phyloP scores from a whole-genome alignment of 2,113 vertebrate species.

The Corythaeola cristata region DNA sequence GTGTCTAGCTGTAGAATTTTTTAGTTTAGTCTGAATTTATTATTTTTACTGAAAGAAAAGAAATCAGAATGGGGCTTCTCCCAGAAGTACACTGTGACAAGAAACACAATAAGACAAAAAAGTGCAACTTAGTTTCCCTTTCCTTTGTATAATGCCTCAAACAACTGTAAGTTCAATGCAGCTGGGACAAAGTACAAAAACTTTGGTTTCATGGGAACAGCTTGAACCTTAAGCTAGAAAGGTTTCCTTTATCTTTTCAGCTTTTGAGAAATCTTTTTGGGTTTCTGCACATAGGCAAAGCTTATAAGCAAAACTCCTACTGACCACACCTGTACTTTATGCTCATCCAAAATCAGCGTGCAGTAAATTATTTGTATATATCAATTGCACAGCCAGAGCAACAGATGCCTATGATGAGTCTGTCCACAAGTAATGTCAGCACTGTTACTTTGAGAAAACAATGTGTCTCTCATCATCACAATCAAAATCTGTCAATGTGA shows the following conservation, averaged over 20 bases:
- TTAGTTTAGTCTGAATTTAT: neutral
- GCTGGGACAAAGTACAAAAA: neutral
- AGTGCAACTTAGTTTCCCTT: neutral
- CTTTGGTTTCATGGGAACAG: neutral
- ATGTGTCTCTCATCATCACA: neutral
- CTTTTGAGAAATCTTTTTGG: neutral
- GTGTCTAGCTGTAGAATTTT: neutral
- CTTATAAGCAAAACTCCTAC: neutral
- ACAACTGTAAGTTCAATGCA: neutral
- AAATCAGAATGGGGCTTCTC: neutral
- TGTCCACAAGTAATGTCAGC: neutral
- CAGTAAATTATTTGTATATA: neutral
- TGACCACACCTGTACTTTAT: neutral
- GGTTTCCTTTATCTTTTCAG: neutral
- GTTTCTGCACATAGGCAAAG: neutral
- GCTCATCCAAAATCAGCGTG: neutral
- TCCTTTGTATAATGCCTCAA: neutral
- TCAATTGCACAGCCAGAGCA: neutral
- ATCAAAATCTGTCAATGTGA: neutral
- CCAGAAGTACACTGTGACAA: neutral
- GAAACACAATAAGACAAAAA: neutral
- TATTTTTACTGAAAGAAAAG: constrained; percentile 3
- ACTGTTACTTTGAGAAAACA: neutral
- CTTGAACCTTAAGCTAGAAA: neutral
- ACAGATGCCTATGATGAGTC: neutral